phyloP scores from a whole-genome alignment of 2,888 invertebrate species.

The Drosophila falleni region DNA sequence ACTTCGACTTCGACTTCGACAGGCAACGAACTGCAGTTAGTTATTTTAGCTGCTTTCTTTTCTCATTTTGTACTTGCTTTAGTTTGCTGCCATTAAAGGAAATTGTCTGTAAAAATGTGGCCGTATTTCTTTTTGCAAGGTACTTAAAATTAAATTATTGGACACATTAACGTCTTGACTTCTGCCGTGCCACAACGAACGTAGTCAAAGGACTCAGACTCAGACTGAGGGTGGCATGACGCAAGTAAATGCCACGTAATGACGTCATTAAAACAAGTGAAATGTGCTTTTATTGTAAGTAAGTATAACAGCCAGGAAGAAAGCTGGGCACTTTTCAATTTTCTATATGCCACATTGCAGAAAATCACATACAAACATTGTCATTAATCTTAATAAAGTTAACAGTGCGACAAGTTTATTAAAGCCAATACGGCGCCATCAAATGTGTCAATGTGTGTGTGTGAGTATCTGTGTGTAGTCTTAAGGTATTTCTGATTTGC shows the following conservation, averaged over 20 bases:
- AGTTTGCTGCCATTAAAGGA: constrained; percentile 75
- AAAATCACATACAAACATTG: constrained; percentile 63
- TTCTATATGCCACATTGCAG: constrained; percentile 50
- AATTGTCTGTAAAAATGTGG: constrained; percentile 81
- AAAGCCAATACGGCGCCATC: constrained; percentile 75
- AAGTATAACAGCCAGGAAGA: constrained; percentile 17
- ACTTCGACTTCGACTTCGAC: constrained; percentile 41
- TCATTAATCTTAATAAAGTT: constrained; percentile 80
- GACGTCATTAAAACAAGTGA: constrained; percentile 81
- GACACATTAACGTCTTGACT: constrained; percentile 81
- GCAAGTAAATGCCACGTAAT: constrained; percentile 79
- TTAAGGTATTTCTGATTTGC: constrained; percentile 62
- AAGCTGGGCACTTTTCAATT: constrained; percentile 65
- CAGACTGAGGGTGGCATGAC: constrained; percentile 26
- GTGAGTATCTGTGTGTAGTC: constrained; percentile 15
- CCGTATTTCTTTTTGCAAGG: constrained; percentile 82
- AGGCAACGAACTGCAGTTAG: constrained; percentile 50
- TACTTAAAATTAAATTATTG: constrained; percentile 82
- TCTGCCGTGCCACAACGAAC: constrained; percentile 48
- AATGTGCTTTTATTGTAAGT: constrained; percentile 78
- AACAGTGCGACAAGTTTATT: constrained; percentile 79
- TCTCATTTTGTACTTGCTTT: constrained; percentile 28
- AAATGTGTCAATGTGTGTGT: constrained; percentile 28
- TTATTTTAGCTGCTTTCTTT: constrained; percentile 36
- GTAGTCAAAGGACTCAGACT: constrained; percentile 2